Evolutionary conservation across 2,888 invertebrate genomes (phyloP).

Genomic region (Malthinus flaveolus): DNA sequence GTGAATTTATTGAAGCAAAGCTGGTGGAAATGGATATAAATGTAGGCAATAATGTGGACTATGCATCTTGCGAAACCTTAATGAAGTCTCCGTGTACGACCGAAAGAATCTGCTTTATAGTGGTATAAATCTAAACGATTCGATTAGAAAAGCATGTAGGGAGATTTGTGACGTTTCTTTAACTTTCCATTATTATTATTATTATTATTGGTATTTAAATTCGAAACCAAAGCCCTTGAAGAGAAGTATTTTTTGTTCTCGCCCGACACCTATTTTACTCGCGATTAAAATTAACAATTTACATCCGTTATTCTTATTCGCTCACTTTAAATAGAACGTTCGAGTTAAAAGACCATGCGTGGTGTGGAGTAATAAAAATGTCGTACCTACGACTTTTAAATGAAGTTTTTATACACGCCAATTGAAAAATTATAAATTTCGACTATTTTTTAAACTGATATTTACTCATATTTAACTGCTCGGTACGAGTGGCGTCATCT

Average conservation of each 20-base stretch:
- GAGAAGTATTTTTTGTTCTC: too few relatives aligned
- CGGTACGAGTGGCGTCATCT: background rate
- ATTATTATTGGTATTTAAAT: too few relatives aligned
- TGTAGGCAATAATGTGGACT: slow-evolving; percentile 52
- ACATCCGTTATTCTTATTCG: too few relatives aligned
- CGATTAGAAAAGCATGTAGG: slow-evolving; percentile 47
- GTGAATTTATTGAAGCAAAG: slow-evolving; percentile 44
- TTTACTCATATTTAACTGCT: background rate
- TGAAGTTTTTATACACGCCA: slow-evolving; percentile 1
- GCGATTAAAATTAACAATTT: too few relatives aligned
- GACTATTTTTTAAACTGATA: background rate
- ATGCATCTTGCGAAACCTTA: slow-evolving; percentile 52
- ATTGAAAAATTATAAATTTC: slow-evolving; percentile 5
- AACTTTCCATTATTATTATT: too few relatives aligned
- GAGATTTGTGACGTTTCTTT: slow-evolving; percentile 47
- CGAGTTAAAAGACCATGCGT: slow-evolving; percentile 1
- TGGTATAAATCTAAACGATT: slow-evolving; percentile 49
- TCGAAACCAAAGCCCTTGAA: too few relatives aligned
- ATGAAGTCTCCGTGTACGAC: slow-evolving; percentile 52
- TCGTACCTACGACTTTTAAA: slow-evolving; percentile 1
- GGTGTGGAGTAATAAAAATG: background rate
- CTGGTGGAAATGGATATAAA: slow-evolving; percentile 52
- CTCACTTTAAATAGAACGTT: background rate
- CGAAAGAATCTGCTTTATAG: slow-evolving; percentile 53
- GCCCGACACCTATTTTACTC: too few relatives aligned